phyloP scores from a whole-genome alignment of 2,113 vertebrate genomes.

The Sebastes fasciatus region DNA sequence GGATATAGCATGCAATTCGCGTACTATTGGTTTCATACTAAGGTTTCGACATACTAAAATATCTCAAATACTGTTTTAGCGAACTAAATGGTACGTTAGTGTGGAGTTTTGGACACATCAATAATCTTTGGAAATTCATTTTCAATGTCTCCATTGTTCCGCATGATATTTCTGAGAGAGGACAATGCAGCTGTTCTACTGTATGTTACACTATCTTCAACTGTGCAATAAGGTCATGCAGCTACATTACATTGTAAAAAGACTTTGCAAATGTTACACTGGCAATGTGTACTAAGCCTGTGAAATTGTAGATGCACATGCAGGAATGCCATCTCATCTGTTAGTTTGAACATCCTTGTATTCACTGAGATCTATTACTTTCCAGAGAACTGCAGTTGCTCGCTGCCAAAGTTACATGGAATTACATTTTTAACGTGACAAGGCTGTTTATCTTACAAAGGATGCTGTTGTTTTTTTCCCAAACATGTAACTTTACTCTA shows the following conservation, averaged over 20 bases:
- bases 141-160: not conserved
- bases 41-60: no score
- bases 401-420: not conserved
- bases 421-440: not conserved
- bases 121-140: not conserved
- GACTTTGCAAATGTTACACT: not conserved
- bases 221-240: conserved; percentile 18
- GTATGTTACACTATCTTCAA: conserved; percentile 3
- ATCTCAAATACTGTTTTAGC: no score
- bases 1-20: no score
- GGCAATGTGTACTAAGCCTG: not conserved
- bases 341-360: not conserved
- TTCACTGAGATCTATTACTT: not conserved
- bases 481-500: not conserved
- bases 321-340: not conserved
- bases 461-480: not conserved
- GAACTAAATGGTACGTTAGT: no score
- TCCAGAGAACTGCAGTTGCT: not conserved
- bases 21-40: no score
- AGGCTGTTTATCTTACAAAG: not conserved
- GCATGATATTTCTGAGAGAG: not conserved
- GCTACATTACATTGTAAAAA: conserved; percentile 32
- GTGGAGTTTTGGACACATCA: no score
- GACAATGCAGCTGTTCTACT: conserved; percentile 16
- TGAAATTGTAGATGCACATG: conserved; percentile 7